These are phyloP conservation scores for Thereva nobilitata DNA, from an alignment of 2,888 invertebrate species.

Conservation along the genomic window DNA sequence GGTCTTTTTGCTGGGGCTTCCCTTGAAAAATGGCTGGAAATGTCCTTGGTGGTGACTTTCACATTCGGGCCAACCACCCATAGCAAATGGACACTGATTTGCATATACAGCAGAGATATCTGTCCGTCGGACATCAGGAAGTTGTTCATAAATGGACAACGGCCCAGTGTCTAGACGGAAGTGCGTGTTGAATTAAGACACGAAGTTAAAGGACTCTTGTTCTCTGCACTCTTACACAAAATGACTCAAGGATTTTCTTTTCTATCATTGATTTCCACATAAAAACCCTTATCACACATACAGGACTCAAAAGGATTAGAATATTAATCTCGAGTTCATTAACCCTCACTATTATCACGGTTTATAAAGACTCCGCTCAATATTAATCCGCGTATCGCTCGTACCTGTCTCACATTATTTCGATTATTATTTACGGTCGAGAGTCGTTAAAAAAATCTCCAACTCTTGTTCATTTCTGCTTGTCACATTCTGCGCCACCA, in stretches of 20 bases:
- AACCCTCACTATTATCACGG: too few species aligned
- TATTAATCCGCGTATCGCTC: too few species aligned
- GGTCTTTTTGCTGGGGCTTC: slow-evolving; percentile 11
- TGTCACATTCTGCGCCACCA: slow-evolving; percentile 13
- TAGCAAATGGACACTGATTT: slow-evolving; percentile 34
- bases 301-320: too few species aligned
- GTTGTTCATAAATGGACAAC: slow-evolving; percentile 42
- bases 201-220: not conserved
- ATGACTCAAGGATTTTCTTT: not conserved
- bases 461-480: not conserved
- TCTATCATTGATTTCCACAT: slow-evolving; percentile 4
- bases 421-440: too few species aligned
- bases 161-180: slow-evolving; percentile 41
- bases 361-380: too few species aligned
- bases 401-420: too few species aligned
- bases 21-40: not conserved
- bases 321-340: too few species aligned
- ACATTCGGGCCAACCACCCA: not conserved
- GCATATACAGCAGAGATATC: slow-evolving; percentile 41
- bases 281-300: too few species aligned
- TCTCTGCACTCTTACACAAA: not conserved
- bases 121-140: slow-evolving; percentile 41
- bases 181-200: slow-evolving; percentile 34
- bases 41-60: slow-evolving; percentile 23
- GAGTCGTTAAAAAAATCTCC: too few species aligned